Evolutionary conservation across 2,888 invertebrate species (phyloP).

Genomic region (Dasysyrphus albostriatus): DNA sequence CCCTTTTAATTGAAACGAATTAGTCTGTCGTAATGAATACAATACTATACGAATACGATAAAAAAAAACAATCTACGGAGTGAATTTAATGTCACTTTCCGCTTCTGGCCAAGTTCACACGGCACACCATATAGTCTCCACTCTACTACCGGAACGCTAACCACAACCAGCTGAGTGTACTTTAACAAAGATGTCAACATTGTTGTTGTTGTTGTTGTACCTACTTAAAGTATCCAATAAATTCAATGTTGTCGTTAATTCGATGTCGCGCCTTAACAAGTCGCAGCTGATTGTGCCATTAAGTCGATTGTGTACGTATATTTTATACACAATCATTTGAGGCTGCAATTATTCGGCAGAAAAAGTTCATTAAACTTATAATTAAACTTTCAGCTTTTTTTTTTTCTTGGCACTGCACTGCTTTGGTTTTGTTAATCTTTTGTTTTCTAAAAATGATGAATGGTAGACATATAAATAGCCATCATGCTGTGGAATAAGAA

Average conservation of each 20-base stretch:
- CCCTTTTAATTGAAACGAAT: slow-evolving; percentile 72
- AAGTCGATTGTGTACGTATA: slow-evolving; percentile 48
- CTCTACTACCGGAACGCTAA: neutral
- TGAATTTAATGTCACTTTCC: slow-evolving; percentile 21
- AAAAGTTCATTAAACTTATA: slow-evolving; percentile 72
- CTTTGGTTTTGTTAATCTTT: slow-evolving; percentile 23
- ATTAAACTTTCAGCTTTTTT: slow-evolving; percentile 47
- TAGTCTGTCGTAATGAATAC: slow-evolving; percentile 46
- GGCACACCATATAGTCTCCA: slow-evolving; percentile 17
- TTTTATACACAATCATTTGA: slow-evolving; percentile 46
- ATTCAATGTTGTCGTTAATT: slow-evolving; percentile 70
- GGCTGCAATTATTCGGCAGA: slow-evolving; percentile 58
- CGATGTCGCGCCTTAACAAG: slow-evolving; percentile 75
- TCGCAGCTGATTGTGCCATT: slow-evolving; percentile 68
- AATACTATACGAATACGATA: neutral
- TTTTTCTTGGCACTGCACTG: slow-evolving; percentile 1
- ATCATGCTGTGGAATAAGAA: neutral
- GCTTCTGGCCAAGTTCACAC: slow-evolving; percentile 58
- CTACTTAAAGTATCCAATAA: slow-evolving; percentile 51
- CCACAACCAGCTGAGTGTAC: slow-evolving; percentile 24
- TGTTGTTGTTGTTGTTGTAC: slow-evolving; percentile 16
- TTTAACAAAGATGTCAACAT: slow-evolving; percentile 38
- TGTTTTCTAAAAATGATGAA: slow-evolving; percentile 35
- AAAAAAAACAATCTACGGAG: slow-evolving; percentile 7
- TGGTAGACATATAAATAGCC: slow-evolving; percentile 20